phyloP scores from a whole-genome alignment of 2,888 invertebrate genomes.

The Cetonia aurata region DNA sequence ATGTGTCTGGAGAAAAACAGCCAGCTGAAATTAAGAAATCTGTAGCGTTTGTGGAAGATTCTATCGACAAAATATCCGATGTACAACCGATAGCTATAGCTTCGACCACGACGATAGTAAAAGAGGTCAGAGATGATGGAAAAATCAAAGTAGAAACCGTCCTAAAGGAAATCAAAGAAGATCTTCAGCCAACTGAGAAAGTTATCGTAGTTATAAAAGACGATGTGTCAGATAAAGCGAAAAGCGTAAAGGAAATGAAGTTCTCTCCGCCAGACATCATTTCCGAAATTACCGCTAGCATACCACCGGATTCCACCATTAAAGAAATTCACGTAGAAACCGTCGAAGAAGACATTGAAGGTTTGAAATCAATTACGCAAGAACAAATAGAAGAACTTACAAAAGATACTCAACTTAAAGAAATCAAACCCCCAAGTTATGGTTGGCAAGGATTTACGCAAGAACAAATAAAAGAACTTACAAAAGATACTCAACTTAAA shows the following conservation, averaged over 20 bases:
- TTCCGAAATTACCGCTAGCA: constrained; percentile 20
- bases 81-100: constrained; percentile 1
- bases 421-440: neutral
- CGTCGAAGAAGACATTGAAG: constrained; percentile 21
- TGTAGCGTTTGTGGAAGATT: constrained; percentile 38
- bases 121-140: constrained; percentile 15
- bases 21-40: constrained; percentile 37
- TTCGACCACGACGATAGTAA: constrained; percentile 16
- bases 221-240: constrained; percentile 64
- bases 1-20: constrained; percentile 22
- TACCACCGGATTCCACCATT: constrained; percentile 24
- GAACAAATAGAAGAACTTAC: constrained; percentile 25
- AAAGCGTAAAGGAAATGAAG: constrained; percentile 28
- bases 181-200: constrained; percentile 68
- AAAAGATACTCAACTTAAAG: neutral
- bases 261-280: constrained; percentile 31
- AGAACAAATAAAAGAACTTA: constrained; percentile 22
- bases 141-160: constrained; percentile 26
- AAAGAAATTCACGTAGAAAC: constrained; percentile 34
- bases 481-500: neutral
- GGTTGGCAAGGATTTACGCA: constrained; percentile 1
- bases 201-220: constrained; percentile 70
- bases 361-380: constrained; percentile 12
- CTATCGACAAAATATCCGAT: constrained; percentile 11
- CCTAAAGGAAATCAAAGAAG: constrained; percentile 26